Percentiles rank a stretch among this genome's conserved stretches.
phyloP scores from a whole-genome alignment of 2,113 vertebrate species.

The Merops nubicus region DNA sequence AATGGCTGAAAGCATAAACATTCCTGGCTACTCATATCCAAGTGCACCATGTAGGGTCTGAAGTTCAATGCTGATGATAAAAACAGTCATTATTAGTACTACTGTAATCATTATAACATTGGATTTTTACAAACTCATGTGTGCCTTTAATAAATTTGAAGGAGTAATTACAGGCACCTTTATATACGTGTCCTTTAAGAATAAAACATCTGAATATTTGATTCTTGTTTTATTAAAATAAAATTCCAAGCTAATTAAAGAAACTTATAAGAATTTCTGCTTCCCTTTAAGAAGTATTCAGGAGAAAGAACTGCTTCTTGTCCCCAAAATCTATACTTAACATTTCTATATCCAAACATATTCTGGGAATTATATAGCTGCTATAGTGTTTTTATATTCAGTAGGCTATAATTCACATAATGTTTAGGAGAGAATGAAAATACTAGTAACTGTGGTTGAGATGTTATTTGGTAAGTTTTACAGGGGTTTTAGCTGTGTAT shows the following conservation, averaged over 20 bases:
- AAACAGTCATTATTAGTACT: not conserved
- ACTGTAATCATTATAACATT: not conserved
- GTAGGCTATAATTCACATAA: not conserved
- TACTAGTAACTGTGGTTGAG: not conserved
- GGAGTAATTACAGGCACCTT: not conserved
- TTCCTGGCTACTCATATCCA: not conserved
- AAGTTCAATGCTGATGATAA: not conserved
- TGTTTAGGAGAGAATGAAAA: not conserved
- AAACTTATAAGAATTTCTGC: not conserved
- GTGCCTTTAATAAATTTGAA: not conserved
- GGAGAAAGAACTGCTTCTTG: not conserved
- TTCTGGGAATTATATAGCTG: not conserved
- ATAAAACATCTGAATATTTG: not conserved
- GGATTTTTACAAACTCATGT: not conserved
- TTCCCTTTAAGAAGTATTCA: not conserved
- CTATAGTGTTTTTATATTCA: not conserved
- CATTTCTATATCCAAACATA: not conserved
- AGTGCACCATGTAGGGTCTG: not conserved
- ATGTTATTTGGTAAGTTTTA: not conserved
- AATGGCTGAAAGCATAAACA: not conserved
- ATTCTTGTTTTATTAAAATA: not conserved
- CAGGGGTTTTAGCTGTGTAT: not conserved
- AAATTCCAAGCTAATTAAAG: not conserved
- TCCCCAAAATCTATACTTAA: not conserved
- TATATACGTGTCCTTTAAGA: not conserved